Percentiles rank a stretch among this genome's conserved stretches.
These are phyloP conservation scores for Pinctada fucata DNA, from an alignment of 2,888 invertebrate species.

Conservation along the genomic window DNA sequence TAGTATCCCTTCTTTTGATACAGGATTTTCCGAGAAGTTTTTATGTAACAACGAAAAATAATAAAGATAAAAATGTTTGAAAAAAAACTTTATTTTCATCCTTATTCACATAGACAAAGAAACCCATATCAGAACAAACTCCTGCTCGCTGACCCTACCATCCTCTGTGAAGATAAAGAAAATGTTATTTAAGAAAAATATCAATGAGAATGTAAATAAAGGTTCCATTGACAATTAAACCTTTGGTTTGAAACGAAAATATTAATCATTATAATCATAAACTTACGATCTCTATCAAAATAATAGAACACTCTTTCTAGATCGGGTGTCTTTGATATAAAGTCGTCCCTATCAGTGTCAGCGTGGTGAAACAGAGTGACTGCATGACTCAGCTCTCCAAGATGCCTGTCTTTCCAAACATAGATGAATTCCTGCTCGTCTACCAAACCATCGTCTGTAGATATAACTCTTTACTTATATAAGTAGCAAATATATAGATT, in stretches of 20 bases:
- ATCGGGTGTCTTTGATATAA: constrained; percentile 53
- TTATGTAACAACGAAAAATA: no score
- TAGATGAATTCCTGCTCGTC: constrained; percentile 55
- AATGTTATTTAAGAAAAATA: no score
- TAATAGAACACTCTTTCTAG: constrained; percentile 55
- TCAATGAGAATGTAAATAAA: no score
- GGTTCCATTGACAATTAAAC: no score
- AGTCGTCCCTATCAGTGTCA: constrained; percentile 57
- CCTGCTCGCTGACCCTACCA: constrained; percentile 51
- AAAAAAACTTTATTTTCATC: constrained; percentile 5
- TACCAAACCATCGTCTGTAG: constrained; percentile 46
- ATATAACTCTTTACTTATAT: no score
- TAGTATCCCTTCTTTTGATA: no score
- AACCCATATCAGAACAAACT: constrained; percentile 57
- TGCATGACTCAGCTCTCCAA: constrained; percentile 53
- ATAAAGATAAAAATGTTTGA: no score
- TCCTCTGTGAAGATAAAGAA: constrained; percentile 49
- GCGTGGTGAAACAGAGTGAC: constrained; percentile 55
- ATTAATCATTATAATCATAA: no score
- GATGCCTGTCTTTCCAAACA: constrained; percentile 52
- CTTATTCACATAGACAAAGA: constrained; percentile 43
- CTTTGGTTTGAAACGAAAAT: no score
- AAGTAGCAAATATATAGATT: no score
- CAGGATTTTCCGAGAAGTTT: no score
- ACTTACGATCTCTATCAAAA: constrained; percentile 60